Conservation (phyloP, 2,888 invertebrate species). For the Apodemia mormo region DNA sequence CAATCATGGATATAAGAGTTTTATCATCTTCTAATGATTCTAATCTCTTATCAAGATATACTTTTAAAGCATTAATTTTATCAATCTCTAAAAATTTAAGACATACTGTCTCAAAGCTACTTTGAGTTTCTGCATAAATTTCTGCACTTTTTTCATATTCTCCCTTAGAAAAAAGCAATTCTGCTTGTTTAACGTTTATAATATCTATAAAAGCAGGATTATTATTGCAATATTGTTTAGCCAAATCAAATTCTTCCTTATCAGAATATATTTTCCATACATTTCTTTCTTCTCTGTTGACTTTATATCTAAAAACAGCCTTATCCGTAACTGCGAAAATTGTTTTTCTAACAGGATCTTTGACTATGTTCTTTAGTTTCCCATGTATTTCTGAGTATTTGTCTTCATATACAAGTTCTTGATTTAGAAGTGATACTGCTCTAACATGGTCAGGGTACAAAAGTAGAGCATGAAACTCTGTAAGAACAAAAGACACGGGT, state of each 20-base stretch:
- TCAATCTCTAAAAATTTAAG: slow-evolving; percentile 93
- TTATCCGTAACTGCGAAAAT: slow-evolving; percentile 95
- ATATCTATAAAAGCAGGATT: slow-evolving; percentile 91
- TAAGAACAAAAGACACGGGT: slow-evolving; percentile 90
- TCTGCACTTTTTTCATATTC: slow-evolving; percentile 92
- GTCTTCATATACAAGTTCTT: slow-evolving; percentile 93
- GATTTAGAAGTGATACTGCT: slow-evolving; percentile 91
- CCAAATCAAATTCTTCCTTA: slow-evolving; percentile 91
- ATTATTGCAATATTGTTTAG: slow-evolving; percentile 91
- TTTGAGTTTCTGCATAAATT: slow-evolving; percentile 93
- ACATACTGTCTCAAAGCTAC: slow-evolving; percentile 96
- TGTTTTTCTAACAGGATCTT: slow-evolving; percentile 88
- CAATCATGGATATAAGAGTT: slow-evolving; percentile 95
- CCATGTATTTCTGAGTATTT: slow-evolving; percentile 90
- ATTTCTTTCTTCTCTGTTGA: slow-evolving; percentile 91
- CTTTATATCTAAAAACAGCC: slow-evolving; percentile 92
- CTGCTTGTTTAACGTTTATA: slow-evolving; percentile 94
- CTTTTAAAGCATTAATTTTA: slow-evolving; percentile 92
- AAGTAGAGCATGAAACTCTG: slow-evolving; percentile 94
- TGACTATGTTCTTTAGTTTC: slow-evolving; percentile 88
- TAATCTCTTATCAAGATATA: slow-evolving; percentile 92
- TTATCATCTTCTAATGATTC: slow-evolving; percentile 88
- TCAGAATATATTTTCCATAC: slow-evolving; percentile 95
- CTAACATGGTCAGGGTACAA: slow-evolving; percentile 92
- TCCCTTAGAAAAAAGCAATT: slow-evolving; percentile 89